Conservation (phyloP, 1,140 invertebrate species). For the Neoseiulus cucumeris region DNA sequence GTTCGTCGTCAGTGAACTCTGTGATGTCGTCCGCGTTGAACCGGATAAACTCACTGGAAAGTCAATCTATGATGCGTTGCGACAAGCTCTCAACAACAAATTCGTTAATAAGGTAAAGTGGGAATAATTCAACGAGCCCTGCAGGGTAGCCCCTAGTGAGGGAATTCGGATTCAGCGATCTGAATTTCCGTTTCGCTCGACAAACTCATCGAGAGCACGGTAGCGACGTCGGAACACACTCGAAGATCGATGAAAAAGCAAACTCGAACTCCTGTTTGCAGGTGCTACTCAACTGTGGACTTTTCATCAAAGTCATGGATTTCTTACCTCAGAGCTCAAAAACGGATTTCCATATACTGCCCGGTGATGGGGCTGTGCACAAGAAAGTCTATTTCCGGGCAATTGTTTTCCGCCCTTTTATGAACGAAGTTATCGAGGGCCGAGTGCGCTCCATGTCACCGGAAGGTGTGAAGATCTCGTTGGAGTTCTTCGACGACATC, state of each 20-base stretch:
- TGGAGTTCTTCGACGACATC: constrained; percentile 2
- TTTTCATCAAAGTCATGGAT: neutral
- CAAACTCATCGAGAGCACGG: too few species aligned
- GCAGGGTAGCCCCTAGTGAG: too few species aligned
- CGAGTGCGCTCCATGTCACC: neutral
- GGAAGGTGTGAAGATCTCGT: neutral
- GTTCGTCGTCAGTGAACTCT: neutral
- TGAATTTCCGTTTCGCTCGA: too few species aligned
- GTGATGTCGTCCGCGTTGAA: neutral
- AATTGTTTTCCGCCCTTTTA: neutral
- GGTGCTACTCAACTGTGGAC: neutral
- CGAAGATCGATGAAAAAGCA: too few species aligned
- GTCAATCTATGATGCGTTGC: neutral
- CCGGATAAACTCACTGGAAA: neutral
- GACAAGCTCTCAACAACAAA: constrained; percentile 8
- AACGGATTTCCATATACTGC: constrained; percentile 1
- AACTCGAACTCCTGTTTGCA: too few species aligned
- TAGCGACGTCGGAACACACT: too few species aligned
- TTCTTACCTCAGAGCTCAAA: neutral
- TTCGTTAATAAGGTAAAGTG: constrained; percentile 6
- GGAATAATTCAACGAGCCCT: too few species aligned
- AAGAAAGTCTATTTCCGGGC: constrained; percentile 9
- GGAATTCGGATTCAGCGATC: too few species aligned
- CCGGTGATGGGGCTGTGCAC: neutral
- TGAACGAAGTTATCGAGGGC: constrained; percentile 1